These are phyloP conservation scores for Argyresthia goedartella DNA, from an alignment of 2,888 invertebrate species.

Conservation along the genomic window DNA sequence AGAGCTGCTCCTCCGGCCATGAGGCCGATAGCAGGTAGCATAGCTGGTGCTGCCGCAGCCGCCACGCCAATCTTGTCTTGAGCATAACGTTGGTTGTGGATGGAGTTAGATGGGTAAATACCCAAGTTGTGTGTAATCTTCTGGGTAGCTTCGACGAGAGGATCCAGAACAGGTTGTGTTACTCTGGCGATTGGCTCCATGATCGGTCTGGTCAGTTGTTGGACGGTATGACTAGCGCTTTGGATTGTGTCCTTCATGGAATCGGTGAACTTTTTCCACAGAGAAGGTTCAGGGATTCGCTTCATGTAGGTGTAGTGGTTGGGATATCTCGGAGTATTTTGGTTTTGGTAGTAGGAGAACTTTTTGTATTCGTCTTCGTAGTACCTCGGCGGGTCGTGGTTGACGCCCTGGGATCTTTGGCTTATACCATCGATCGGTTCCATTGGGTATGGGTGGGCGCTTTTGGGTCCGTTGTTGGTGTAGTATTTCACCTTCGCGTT, in stretches of 20 bases:
- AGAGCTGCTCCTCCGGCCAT: conserved; percentile 88
- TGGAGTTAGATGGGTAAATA: conserved; percentile 59
- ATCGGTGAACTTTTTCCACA: conserved; percentile 81
- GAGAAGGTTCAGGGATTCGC: conserved; percentile 71
- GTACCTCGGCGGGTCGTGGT: conserved; percentile 44
- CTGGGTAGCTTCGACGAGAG: conserved; percentile 82
- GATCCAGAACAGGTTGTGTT: conserved; percentile 77
- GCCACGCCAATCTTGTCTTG: conserved; percentile 76
- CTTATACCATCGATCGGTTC: conserved; percentile 56
- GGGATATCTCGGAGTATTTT: conserved; percentile 63
- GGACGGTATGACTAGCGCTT: conserved; percentile 77
- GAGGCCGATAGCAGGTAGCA: conserved; percentile 81
- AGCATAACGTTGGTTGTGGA: conserved; percentile 56
- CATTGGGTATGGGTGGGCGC: conserved; percentile 71
- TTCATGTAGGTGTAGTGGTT: conserved; percentile 74
- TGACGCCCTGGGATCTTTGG: conserved; percentile 53
- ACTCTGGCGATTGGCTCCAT: conserved; percentile 70
- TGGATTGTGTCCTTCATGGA: conserved; percentile 80
- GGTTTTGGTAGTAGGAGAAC: conserved; percentile 68
- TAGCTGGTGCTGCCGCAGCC: conserved; percentile 71
- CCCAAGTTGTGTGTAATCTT: conserved; percentile 85
- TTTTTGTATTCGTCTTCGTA: conserved; percentile 65
- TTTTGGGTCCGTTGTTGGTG: conserved; percentile 61
- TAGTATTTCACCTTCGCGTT: conserved; percentile 55
- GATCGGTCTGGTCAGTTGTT: conserved; percentile 74